Conservation (phyloP, 2,797 vertebrate genomes). For the Sciurus carolinensis region DNA sequence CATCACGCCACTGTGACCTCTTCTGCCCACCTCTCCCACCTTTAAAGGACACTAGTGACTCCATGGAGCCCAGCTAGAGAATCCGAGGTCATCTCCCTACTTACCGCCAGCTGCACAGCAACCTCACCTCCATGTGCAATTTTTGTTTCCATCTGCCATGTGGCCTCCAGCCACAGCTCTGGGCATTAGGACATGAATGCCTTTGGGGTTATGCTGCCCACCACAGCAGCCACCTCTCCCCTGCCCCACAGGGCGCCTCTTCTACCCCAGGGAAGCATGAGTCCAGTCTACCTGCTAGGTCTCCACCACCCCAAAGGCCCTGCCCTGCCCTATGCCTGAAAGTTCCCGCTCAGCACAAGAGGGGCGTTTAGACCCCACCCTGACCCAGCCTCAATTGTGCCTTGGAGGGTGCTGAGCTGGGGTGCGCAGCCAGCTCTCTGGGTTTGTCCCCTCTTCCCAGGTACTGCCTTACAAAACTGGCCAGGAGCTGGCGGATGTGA, state of each 20-base stretch:
- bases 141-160: neutral
- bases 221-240: rapidly evolving
- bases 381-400: neutral
- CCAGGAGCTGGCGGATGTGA: neutral
- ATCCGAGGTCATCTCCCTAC: neutral
- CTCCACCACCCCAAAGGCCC: neutral
- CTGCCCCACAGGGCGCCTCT: neutral
- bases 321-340: too few relatives aligned
- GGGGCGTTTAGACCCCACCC: neutral
- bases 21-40: neutral
- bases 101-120: neutral
- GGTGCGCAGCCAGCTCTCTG: rapidly evolving
- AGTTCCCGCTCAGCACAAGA: neutral
- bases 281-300: rapidly evolving
- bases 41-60: neutral
- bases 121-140: neutral
- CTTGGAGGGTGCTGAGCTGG: rapidly evolving
- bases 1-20: neutral
- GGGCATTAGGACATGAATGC: rapidly evolving
- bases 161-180: neutral
- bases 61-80: neutral
- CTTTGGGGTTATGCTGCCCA: neutral
- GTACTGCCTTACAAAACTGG: neutral
- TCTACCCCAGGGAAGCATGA: neutral
- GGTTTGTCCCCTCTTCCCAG: neutral